Evolutionary conservation across 2,888 invertebrate genomes (phyloP).

Genomic region (Cecidostiba fungosa): DNA sequence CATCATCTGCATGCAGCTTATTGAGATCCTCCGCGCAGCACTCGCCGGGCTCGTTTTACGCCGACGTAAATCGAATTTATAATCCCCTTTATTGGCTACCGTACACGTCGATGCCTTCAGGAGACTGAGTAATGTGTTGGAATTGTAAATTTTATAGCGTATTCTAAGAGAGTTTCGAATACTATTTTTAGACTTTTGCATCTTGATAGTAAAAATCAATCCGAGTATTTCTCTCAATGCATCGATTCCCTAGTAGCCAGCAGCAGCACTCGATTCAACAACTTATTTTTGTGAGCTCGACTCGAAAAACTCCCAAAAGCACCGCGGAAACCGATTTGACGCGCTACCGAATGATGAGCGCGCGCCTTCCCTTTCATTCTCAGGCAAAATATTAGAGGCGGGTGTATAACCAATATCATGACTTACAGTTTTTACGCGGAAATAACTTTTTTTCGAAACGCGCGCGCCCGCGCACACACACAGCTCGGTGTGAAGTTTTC

Average conservation of each 20-base stretch:
- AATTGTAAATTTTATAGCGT: not conserved
- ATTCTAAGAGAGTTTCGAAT: not conserved
- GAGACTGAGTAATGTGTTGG: not conserved
- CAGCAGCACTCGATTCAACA: constrained; percentile 6
- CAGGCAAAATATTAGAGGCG: constrained; percentile 54
- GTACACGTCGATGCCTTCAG: not conserved
- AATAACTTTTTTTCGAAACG: constrained; percentile 40
- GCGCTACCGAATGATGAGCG: constrained; percentile 60
- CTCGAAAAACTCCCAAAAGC: constrained; percentile 50
- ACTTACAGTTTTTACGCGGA: constrained; percentile 57
- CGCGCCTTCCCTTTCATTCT: constrained; percentile 32
- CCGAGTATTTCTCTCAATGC: no score
- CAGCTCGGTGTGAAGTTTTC: constrained; percentile 45
- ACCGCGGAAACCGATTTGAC: constrained; percentile 62
- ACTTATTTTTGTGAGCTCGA: constrained; percentile 55
- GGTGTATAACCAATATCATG: constrained; percentile 57
- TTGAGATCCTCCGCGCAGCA: constrained; percentile 15
- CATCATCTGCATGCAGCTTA: constrained; percentile 68
- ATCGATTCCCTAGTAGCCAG: no score
- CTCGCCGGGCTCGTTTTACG: constrained; percentile 14
- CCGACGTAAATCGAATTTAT: constrained; percentile 59
- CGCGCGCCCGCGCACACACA: no score
- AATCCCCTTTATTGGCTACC: constrained; percentile 33
- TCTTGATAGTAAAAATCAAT: no score
- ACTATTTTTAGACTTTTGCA: not conserved